Conservation (phyloP, 2,888 invertebrate genomes). For the Lasius fuliginosus region DNA sequence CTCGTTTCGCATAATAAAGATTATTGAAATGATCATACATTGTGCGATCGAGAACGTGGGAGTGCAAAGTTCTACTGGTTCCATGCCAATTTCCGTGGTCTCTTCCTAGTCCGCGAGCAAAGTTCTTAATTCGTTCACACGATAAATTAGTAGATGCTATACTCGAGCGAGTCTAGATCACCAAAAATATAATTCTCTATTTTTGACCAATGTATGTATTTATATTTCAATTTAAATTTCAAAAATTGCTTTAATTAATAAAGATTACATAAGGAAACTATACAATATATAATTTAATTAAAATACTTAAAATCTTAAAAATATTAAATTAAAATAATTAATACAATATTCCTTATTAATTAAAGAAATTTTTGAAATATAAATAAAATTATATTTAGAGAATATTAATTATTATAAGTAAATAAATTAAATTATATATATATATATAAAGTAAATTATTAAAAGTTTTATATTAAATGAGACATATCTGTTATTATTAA, state of each 20-base stretch:
- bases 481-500: not conserved
- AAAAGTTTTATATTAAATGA: not conserved
- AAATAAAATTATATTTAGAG: too few relatives aligned
- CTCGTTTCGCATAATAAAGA: slow-evolving; percentile 59
- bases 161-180: not conserved
- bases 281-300: too few relatives aligned
- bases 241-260: too few relatives aligned
- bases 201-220: not conserved
- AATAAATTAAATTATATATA: too few relatives aligned
- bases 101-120: slow-evolving; percentile 70
- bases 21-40: slow-evolving; percentile 67
- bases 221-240: too few relatives aligned
- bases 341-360: too few relatives aligned
- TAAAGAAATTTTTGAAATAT: too few relatives aligned
- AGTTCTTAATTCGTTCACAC: slow-evolving; percentile 70
- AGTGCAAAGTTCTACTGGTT: slow-evolving; percentile 69
- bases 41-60: slow-evolving; percentile 72
- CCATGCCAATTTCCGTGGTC: slow-evolving; percentile 75
- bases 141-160: slow-evolving; percentile 63
- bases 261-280: too few relatives aligned
- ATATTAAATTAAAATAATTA: too few relatives aligned
- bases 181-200: not conserved
- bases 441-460: not conserved
- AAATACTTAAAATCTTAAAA: too few relatives aligned
- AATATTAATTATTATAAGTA: too few relatives aligned